phyloP scores from a whole-genome alignment of 1,140 invertebrate species.

The Protaetia brevitarsis region DNA sequence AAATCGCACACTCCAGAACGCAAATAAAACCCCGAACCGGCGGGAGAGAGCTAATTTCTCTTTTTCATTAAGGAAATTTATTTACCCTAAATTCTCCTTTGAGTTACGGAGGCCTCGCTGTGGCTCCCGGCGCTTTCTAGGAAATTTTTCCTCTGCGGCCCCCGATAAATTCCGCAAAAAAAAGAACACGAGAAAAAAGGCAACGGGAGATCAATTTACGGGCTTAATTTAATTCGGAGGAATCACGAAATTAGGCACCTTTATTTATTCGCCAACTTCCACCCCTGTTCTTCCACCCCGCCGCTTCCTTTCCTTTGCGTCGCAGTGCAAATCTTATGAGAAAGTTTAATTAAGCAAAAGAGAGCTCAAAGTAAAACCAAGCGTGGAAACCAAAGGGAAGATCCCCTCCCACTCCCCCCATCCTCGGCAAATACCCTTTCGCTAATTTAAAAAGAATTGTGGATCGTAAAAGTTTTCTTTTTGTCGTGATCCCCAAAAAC shows the following conservation, averaged over 20 bases:
- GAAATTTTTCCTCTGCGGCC: not conserved
- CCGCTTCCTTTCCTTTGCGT: not conserved
- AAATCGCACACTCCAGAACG: not conserved
- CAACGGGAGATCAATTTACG: not conserved
- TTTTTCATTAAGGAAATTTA: conserved; percentile 14
- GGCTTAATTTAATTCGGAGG: conserved; percentile 10
- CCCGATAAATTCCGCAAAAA: not conserved
- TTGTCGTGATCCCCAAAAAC: too few species aligned
- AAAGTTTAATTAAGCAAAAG: conserved; percentile 17
- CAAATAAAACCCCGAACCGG: not conserved
- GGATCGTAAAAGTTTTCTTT: conserved; percentile 12
- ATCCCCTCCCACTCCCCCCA: not conserved
- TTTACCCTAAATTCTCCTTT: not conserved
- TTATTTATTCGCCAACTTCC: conserved; percentile 7
- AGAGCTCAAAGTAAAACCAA: too few species aligned
- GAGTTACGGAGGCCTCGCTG: not conserved
- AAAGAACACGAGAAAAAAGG: not conserved
- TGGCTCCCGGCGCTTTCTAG: not conserved
- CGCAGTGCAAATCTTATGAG: not conserved
- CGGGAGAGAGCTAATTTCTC: not conserved
- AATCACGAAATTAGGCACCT: conserved; percentile 17
- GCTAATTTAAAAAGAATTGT: conserved; percentile 8
- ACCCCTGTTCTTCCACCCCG: not conserved
- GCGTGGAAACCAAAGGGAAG: too few species aligned
- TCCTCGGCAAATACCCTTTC: not conserved